phyloP scores from a whole-genome alignment of 2,888 invertebrate species.

The Fabriciana adippe region DNA sequence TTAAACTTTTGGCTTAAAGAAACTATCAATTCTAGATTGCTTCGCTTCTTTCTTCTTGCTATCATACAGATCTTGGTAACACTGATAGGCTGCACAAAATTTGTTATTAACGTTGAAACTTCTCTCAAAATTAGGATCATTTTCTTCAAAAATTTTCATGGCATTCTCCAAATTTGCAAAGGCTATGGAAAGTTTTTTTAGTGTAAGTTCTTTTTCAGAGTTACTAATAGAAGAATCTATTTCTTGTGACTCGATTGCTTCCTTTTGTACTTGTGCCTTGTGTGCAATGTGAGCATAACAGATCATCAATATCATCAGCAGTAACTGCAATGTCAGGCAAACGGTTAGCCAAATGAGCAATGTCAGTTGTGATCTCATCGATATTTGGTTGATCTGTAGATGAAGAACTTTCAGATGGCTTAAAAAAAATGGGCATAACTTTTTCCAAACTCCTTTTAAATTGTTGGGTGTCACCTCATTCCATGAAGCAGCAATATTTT shows the following conservation, averaged over 20 bases:
- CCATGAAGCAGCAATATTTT: slow-evolving; percentile 36
- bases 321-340: slow-evolving; percentile 27
- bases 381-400: slow-evolving; percentile 36
- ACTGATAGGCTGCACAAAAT: slow-evolving; percentile 26
- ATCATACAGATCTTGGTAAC: slow-evolving; percentile 35
- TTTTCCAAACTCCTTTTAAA: slow-evolving; percentile 36
- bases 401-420: slow-evolving; percentile 35
- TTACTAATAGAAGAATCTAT: slow-evolving; percentile 37
- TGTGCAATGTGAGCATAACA: slow-evolving; percentile 34
- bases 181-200: slow-evolving; percentile 36
- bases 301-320: slow-evolving; percentile 35
- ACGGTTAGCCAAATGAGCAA: slow-evolving; percentile 32
- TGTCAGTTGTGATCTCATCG: slow-evolving; percentile 36
- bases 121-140: slow-evolving; percentile 38
- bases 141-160: slow-evolving; percentile 37
- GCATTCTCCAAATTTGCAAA: slow-evolving; percentile 40
- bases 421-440: slow-evolving; percentile 36
- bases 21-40: slow-evolving; percentile 33
- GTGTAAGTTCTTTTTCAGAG: slow-evolving; percentile 39
- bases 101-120: slow-evolving; percentile 34
- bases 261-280: slow-evolving; percentile 26
- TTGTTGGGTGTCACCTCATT: slow-evolving; percentile 27
- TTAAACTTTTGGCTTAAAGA: slow-evolving; percentile 31
- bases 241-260: slow-evolving; percentile 35
- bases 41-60: slow-evolving; percentile 33